Evolutionary conservation across 2,113 vertebrate genomes (phyloP), one percentile per base, ranked within the genome.

Genomic region (Puntigrus tetrazona): DNA sequence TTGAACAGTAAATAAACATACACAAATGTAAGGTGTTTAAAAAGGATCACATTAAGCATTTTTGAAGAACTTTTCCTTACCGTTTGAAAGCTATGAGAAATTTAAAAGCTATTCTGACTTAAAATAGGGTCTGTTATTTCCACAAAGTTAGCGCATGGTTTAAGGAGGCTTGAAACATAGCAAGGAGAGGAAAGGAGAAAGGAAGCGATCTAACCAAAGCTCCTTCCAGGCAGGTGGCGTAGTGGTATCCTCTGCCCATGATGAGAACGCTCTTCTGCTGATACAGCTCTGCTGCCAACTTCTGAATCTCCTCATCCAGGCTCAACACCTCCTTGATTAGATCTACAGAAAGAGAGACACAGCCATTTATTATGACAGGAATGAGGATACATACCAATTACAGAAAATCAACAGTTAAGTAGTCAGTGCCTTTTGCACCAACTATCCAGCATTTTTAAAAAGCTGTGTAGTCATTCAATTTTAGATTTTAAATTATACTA

Each of bases 171-270:
- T 34, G 41, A 73, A 20, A 57, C 3, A 73, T 20, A 3, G 10
- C 78, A 7, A 36, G 13, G 25, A 16, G 8, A 2, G 63, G 20
- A 22, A 57, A 22, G 20, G 63, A 52, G 52, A 29, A 20, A 52
- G 18, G 18, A 65, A 45, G 57, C 10, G 18, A 29, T 45, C 96
- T 94, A 85, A 99, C 98, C 94, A 99, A 92, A 1, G 98, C 98
- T 79, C 98, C 98, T 91, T 99, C 98, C 45, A 99, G 93, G 89
- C 97, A 99, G 0, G 98, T 98, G 67, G 98, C 96, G 0, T 99
- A 99, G 90, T 99, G 97, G 91, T 98, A 99, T 3, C 98, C 98
- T 85, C 98, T 94, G 16, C 98, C 98, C 98, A 99, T 99, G 90
- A 99, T 99, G 87, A 99, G 95, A 0, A 99, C 96, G 0, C 98